Percentiles rank a stretch among this genome's conserved stretches.
Evolutionary conservation across 1,140 invertebrate genomes (phyloP).

Genomic region (Euschistus heros): DNA sequence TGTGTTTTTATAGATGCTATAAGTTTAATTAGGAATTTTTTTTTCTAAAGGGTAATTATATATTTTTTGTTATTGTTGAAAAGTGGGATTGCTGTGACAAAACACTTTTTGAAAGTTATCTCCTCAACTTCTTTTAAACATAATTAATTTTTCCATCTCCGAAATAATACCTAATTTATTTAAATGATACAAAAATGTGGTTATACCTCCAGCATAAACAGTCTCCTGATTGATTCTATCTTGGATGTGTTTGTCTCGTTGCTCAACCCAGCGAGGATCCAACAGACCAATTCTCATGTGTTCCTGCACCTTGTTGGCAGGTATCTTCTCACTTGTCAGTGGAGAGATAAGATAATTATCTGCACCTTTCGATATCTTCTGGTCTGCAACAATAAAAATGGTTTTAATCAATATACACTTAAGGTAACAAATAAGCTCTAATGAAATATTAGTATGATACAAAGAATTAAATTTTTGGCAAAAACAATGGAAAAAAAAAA

Average conservation of each 20-base stretch:
- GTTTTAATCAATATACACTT: no score
- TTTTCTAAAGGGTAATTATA: no score
- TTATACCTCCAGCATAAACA: slow-evolving; percentile 64
- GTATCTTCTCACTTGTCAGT: slow-evolving; percentile 94
- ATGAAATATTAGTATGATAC: no score
- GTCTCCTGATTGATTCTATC: slow-evolving; percentile 78
- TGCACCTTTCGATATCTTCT: slow-evolving; percentile 30
- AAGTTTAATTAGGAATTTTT: no score
- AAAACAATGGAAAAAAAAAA: no score
- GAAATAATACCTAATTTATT: slow-evolving; percentile 10
- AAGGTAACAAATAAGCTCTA: no score
- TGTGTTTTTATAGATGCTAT: no score
- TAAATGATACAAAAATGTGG: slow-evolving; percentile 6
- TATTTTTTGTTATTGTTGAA: no score
- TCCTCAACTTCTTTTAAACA: no score
- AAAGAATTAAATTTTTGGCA: no score
- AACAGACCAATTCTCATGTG: slow-evolving; percentile 95
- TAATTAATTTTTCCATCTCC: slow-evolving; percentile 8
- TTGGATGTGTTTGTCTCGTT: slow-evolving; percentile 74
- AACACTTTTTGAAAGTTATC: no score
- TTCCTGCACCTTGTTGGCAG: slow-evolving; percentile 91
- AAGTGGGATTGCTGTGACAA: no score
- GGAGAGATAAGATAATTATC: slow-evolving; percentile 96
- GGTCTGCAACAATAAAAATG: slow-evolving; percentile 12
- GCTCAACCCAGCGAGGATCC: slow-evolving; percentile 97